phyloP scores from a whole-genome alignment of 2,797 vertebrate species.

The Sebastes itinus region DNA sequence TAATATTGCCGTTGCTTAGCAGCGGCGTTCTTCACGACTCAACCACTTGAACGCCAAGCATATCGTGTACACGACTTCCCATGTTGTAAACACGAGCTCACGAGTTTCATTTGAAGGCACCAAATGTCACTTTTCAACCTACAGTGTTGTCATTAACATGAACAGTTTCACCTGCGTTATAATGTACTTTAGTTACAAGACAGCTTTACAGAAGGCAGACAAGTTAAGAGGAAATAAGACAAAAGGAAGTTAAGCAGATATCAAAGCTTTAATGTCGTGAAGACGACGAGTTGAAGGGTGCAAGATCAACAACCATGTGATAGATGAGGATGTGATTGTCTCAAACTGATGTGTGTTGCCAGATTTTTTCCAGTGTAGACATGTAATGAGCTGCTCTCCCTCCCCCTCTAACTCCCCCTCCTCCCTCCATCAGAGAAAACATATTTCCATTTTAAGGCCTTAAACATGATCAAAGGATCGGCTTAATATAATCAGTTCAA shows the following conservation, averaged over 20 bases:
- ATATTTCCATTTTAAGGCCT: slow-evolving; percentile 98
- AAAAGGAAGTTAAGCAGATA: background rate
- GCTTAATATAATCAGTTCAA: slow-evolving; percentile 99
- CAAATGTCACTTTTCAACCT: background rate
- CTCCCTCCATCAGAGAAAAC: slow-evolving; percentile 88
- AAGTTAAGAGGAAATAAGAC: background rate
- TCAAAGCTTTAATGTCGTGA: background rate
- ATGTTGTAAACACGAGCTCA: too few species aligned
- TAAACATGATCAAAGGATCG: slow-evolving; percentile 98
- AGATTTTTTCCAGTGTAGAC: slow-evolving; percentile 34
- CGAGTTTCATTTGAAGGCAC: too few species aligned
- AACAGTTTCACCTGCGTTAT: background rate
- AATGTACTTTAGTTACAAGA: background rate
- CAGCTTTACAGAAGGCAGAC: background rate
- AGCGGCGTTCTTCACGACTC: too few species aligned
- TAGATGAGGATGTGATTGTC: background rate
- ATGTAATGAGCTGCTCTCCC: slow-evolving; percentile 59
- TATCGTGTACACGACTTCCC: too few species aligned
- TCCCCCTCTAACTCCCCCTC: background rate
- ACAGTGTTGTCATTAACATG: background rate
- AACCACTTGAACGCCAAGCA: too few species aligned
- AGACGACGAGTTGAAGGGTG: background rate
- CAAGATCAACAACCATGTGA: background rate
- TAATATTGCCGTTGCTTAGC: too few species aligned
- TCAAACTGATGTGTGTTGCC: slow-evolving; percentile 6